phyloP scores from a whole-genome alignment of 2,113 vertebrate species.

The Microcebus tavaratra region DNA sequence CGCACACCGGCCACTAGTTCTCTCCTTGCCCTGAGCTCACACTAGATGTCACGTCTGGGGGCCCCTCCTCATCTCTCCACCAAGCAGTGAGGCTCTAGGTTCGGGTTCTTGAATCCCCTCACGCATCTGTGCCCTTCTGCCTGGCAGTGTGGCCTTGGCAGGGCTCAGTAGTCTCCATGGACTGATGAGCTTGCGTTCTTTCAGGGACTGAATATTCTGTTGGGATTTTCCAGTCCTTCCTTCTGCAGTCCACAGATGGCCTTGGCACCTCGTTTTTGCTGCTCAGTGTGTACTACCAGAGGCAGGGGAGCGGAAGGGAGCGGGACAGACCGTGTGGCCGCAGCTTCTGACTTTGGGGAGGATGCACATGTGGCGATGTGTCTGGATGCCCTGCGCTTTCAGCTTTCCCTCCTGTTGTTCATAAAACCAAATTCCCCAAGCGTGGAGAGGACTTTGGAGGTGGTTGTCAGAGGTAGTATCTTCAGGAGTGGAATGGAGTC shows the following conservation, averaged over 20 bases:
- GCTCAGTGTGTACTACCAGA: too few relatives aligned
- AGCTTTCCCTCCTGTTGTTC: not conserved
- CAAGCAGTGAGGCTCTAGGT: not conserved
- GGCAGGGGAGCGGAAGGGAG: not conserved
- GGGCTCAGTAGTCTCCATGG: not conserved
- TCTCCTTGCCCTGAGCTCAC: not conserved
- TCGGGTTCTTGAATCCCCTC: not conserved
- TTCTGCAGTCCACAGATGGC: not conserved
- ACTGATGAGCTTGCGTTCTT: not conserved
- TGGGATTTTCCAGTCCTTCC: not conserved
- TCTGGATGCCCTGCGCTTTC: not conserved
- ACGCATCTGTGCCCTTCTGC: not conserved
- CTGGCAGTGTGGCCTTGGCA: not conserved
- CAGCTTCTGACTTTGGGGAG: not conserved
- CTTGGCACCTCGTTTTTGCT: not conserved
- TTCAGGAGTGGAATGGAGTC: not conserved
- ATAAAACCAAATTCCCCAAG: not conserved
- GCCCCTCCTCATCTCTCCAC: not conserved
- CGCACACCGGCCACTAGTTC: not conserved
- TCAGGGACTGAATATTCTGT: not conserved
- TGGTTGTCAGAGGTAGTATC: not conserved
- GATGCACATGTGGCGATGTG: not conserved
- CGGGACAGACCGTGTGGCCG: too few relatives aligned
- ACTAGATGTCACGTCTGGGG: not conserved
- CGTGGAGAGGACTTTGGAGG: not conserved